A percentile compares a stretch with the other conserved stretches of the same genome.
phyloP scores from a whole-genome alignment of 2,888 invertebrate genomes.

The Pterostichus niger region DNA sequence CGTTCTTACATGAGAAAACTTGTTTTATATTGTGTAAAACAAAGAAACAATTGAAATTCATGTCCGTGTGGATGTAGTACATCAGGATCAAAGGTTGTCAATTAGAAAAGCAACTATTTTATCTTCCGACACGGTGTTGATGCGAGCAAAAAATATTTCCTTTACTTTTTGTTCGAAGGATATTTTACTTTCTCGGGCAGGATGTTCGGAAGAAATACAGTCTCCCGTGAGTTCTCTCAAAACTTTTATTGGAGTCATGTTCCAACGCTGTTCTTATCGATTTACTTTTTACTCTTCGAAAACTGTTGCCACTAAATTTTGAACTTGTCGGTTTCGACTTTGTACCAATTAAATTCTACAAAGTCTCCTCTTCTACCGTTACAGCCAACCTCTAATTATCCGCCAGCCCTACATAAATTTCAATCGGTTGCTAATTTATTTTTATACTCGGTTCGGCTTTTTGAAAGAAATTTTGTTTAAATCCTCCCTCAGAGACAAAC shows the following conservation, averaged over 20 bases:
- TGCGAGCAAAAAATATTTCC: conserved; percentile 33
- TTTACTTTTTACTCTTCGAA: conserved; percentile 54
- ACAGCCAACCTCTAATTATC: conserved; percentile 57
- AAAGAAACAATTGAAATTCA: conserved; percentile 13
- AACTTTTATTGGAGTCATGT: conserved; percentile 59
- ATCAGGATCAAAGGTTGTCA: conserved; percentile 35
- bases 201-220: conserved; percentile 43
- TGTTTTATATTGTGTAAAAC: too few relatives aligned
- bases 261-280: conserved; percentile 50
- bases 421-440: conserved; percentile 60
- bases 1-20: too few relatives aligned
- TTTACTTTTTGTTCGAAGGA: conserved; percentile 34
- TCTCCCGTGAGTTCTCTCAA: conserved; percentile 53
- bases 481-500: conserved; percentile 14
- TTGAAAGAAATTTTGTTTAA: conserved; percentile 34
- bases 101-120: conserved; percentile 39
- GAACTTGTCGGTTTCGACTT: conserved; percentile 57
- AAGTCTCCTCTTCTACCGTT: conserved; percentile 30
- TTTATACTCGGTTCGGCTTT: conserved; percentile 29
- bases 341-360: conserved; percentile 61
- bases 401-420: conserved; percentile 43
- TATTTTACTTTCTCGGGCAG: conserved; percentile 21
- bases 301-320: conserved; percentile 55
- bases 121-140: conserved; percentile 24
- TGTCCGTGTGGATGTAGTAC: conserved; percentile 27